These are phyloP conservation scores for Echinarachnius parma DNA, from an alignment of 53 echinoderm and acorn worm genomes.

Conservation along the genomic window DNA sequence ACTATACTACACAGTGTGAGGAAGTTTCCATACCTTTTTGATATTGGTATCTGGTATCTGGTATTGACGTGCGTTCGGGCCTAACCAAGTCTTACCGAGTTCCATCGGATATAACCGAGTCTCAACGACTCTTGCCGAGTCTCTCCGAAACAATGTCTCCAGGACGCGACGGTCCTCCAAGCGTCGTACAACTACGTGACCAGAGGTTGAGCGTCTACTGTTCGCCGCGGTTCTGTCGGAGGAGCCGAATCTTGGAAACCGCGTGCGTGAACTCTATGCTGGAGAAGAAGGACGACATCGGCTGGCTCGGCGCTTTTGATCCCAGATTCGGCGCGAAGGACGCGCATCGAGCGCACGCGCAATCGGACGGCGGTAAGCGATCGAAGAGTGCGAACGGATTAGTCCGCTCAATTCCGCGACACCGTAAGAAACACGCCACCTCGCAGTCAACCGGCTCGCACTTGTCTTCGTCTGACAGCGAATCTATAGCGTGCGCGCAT, in stretches of 20 bases:
- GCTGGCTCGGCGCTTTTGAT: slow-evolving; percentile 67
- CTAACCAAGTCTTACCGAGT: no score
- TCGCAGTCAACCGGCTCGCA: slow-evolving; percentile 33
- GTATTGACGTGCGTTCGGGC: no score
- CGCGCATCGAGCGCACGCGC: background rate
- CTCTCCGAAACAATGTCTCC: slow-evolving; percentile 26
- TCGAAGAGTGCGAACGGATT: slow-evolving; percentile 5
- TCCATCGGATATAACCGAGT: no score
- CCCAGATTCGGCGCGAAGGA: slow-evolving; percentile 23
- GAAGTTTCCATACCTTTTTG: no score
- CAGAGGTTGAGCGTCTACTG: slow-evolving; percentile 80
- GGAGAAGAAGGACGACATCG: slow-evolving; percentile 67
- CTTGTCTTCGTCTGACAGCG: slow-evolving; percentile 42
- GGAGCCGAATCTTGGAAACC: slow-evolving; percentile 51
- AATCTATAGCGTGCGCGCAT: slow-evolving; percentile 21
- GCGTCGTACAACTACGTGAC: slow-evolving; percentile 41
- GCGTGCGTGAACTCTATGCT: slow-evolving; percentile 37
- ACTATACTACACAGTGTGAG: no score
- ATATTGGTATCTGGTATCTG: no score
- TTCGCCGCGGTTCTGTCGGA: slow-evolving; percentile 74
- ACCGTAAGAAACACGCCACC: background rate
- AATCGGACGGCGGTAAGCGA: no score
- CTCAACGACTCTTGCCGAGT: no score
- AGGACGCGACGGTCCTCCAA: slow-evolving; percentile 14
- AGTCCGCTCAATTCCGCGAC: background rate